Evolutionary conservation across 2,113 vertebrate genomes (phyloP), one percentile per base, ranked within the genome.

Genomic region (Erythrocercus mccallii): DNA sequence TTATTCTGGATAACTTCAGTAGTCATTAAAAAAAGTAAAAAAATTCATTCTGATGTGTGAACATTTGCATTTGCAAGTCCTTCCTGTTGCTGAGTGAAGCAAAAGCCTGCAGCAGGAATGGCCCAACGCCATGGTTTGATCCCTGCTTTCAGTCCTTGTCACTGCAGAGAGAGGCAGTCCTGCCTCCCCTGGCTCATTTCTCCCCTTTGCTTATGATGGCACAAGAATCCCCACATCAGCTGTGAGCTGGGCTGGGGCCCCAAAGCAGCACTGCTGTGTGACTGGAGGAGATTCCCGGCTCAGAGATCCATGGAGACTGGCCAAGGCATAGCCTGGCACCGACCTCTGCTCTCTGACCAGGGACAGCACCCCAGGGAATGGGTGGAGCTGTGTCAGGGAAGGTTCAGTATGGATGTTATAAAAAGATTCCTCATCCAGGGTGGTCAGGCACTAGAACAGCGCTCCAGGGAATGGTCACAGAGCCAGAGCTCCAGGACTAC

Each of bases 271-370:
- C 20, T 56, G 12, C 23, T 57, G n/a, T 57, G 51, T 1, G 7
- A 12, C 51, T 35, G 61, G 51, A n/a, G 58, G 57, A 61, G 76
- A 60, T 53, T 47, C 28, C n/a, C 0, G 0, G 7, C 66, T 44
- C 62, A 62, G 42, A 71, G 7, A n/a, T 33, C 37, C 62, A 2
- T 0, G 2, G 38, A 45, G 48, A 66, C 2, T 0, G 0, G 11
- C 54, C 87, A 58, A 3, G 51, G 45, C 83, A 23, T 5, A 27
- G 72, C 62, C 47, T 80, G 76, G 68, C 66, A 65, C 31, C 0
- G 8, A 50, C 50, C 68, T 33, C 51, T 81, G 51, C 37, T 16
- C 76, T 42, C 27, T 73, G 60, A 37, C 8, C 68, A 28, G 51
- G 76, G 51, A 19, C 51, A 73, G 68, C 6, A 38, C 37, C 76